A percentile compares a stretch with the other conserved stretches of the same genome.
Evolutionary conservation across 2,888 invertebrate species (phyloP).

Genomic region (Lottia gigantea): DNA sequence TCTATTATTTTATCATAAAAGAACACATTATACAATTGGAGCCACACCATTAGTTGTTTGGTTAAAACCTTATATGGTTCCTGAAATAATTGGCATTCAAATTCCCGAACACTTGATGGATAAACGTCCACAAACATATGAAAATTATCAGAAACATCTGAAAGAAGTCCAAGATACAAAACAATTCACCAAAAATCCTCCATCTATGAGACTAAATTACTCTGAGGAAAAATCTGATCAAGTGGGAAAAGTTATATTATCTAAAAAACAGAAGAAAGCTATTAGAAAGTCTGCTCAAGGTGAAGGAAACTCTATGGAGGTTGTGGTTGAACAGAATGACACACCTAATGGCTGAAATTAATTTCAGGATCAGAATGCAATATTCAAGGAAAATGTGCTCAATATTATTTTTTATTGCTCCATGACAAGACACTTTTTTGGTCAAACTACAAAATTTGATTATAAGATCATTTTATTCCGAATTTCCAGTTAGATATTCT

Average conservation of each 20-base stretch:
- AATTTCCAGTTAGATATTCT: too few species aligned
- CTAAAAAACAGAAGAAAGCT: background rate
- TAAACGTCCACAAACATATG: slow-evolving; percentile 49
- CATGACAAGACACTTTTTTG: too few species aligned
- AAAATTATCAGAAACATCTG: slow-evolving; percentile 51
- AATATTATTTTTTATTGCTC: too few species aligned
- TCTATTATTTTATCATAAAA: slow-evolving; percentile 88
- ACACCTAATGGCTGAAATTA: too few species aligned
- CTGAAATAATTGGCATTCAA: slow-evolving; percentile 77
- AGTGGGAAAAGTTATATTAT: background rate
- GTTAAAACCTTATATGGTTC: slow-evolving; percentile 90
- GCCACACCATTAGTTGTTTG: slow-evolving; percentile 90
- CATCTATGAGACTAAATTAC: background rate
- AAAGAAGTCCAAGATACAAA: slow-evolving; percentile 29
- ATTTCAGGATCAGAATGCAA: too few species aligned
- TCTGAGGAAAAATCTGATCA: background rate
- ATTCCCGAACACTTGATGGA: slow-evolving; percentile 55
- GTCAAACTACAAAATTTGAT: too few species aligned
- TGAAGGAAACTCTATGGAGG: background rate
- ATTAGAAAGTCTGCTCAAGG: background rate
- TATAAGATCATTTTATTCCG: too few species aligned
- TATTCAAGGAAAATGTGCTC: too few species aligned
- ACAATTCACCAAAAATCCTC: background rate
- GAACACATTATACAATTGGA: slow-evolving; percentile 82
- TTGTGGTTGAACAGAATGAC: background rate